Percentiles rank a stretch among this genome's conserved stretches.
phyloP scores from a whole-genome alignment of 2,113 vertebrate species.

The Pogonocichla stellata region DNA sequence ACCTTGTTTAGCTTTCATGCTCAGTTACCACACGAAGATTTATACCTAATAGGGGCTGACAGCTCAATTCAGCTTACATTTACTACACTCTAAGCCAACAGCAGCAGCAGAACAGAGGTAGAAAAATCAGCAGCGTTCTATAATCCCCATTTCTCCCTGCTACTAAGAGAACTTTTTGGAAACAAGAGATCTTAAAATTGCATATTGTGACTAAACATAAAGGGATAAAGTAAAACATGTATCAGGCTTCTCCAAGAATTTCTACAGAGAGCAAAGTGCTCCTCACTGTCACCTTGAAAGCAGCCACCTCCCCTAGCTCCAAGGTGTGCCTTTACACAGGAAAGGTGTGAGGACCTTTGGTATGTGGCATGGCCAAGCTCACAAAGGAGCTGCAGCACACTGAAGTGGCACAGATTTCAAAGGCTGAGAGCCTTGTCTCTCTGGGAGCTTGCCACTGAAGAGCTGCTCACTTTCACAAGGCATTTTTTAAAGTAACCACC shows the following conservation, averaged over 20 bases:
- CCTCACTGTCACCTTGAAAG: neutral
- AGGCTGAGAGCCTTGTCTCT: neutral
- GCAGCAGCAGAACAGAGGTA: neutral
- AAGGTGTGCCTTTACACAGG: neutral
- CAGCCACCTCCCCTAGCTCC: neutral
- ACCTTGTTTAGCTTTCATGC: neutral
- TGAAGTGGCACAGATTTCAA: neutral
- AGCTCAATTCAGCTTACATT: neutral
- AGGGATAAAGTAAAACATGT: neutral
- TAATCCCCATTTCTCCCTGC: neutral
- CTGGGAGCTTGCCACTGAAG: neutral
- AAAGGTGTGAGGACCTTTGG: neutral
- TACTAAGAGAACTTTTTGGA: neutral
- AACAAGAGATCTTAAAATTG: neutral
- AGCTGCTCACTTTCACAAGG: neutral
- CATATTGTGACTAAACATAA: neutral
- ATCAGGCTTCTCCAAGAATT: neutral
- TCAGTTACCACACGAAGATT: neutral
- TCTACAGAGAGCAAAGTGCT: neutral
- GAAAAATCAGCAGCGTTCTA: neutral
- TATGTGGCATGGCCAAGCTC: neutral
- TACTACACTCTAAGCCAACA: neutral
- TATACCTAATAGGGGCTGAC: neutral
- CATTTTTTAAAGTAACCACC: neutral
- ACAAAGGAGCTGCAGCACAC: neutral